phyloP scores from a whole-genome alignment of 1,140 invertebrate species.

The Augochlora pura region DNA sequence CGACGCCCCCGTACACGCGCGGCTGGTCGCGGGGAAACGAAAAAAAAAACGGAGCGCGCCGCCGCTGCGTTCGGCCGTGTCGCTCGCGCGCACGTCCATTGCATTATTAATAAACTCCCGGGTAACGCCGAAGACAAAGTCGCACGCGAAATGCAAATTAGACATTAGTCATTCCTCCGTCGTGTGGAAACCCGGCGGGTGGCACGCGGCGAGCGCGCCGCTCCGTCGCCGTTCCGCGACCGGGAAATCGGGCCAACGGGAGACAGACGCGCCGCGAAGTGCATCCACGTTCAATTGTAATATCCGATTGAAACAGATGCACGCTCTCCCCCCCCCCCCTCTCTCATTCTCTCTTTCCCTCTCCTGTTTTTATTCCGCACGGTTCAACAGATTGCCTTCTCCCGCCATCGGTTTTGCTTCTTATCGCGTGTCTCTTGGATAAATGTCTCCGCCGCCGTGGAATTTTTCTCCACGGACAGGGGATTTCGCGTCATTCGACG shows the following conservation, averaged over 20 bases:
- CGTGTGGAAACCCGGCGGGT: constrained; percentile 50
- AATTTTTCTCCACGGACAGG: too few species aligned
- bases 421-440: too few species aligned
- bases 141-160: constrained; percentile 71
- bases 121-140: constrained; percentile 66
- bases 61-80: not conserved
- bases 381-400: not conserved
- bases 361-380: not conserved
- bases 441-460: too few species aligned
- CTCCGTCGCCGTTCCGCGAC: constrained; percentile 2
- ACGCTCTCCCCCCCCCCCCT: not conserved
- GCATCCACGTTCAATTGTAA: not conserved
- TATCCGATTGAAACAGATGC: not conserved
- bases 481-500: too few species aligned
- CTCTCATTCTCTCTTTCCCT: too few species aligned
- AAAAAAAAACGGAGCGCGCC: not conserved
- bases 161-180: constrained; percentile 64
- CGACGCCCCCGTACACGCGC: not conserved
- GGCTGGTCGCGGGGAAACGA: not conserved
- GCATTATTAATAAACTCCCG: constrained; percentile 69
- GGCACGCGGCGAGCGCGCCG: not conserved
- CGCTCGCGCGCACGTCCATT: constrained; percentile 43
- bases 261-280: not conserved
- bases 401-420: too few species aligned
- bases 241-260: constrained; percentile 27